These are phyloP conservation scores for Mechanitis mazaeus DNA, from an alignment of 2,888 invertebrate species.

Conservation along the genomic window DNA sequence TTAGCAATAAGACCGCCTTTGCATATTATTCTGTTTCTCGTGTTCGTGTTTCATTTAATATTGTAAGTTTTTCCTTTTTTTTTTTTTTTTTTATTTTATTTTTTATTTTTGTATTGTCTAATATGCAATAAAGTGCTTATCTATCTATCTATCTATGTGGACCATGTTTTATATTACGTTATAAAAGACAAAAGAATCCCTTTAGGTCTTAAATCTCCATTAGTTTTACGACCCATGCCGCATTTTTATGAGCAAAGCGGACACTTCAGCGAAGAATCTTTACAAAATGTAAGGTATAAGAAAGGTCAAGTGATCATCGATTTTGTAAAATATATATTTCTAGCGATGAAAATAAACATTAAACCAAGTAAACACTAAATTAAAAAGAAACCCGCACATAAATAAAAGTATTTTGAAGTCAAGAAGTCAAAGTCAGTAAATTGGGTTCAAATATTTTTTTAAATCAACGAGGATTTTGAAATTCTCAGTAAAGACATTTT, in stretches of 20 bases:
- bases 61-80: too few species aligned
- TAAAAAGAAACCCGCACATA: not conserved
- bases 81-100: too few species aligned
- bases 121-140: too few species aligned
- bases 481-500: too few species aligned
- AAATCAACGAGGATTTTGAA: not conserved
- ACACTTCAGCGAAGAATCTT: not conserved
- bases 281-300: slow-evolving; percentile 9
- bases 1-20: too few species aligned
- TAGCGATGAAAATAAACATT: slow-evolving; percentile 6
- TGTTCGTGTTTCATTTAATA: too few species aligned
- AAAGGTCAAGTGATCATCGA: slow-evolving; percentile 21
- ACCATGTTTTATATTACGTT: not conserved
- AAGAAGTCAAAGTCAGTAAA: too few species aligned
- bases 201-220: slow-evolving; percentile 25
- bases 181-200: slow-evolving; percentile 15
- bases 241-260: slow-evolving; percentile 19
- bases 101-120: too few species aligned
- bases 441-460: too few species aligned
- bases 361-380: slow-evolving; percentile 7
- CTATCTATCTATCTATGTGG: too few species aligned
- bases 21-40: too few species aligned
- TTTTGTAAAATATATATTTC: slow-evolving; percentile 9
- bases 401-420: too few species aligned
- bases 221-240: slow-evolving; percentile 24